Conservation (phyloP, 2,113 vertebrate species). For the Bothrops jararaca region DNA sequence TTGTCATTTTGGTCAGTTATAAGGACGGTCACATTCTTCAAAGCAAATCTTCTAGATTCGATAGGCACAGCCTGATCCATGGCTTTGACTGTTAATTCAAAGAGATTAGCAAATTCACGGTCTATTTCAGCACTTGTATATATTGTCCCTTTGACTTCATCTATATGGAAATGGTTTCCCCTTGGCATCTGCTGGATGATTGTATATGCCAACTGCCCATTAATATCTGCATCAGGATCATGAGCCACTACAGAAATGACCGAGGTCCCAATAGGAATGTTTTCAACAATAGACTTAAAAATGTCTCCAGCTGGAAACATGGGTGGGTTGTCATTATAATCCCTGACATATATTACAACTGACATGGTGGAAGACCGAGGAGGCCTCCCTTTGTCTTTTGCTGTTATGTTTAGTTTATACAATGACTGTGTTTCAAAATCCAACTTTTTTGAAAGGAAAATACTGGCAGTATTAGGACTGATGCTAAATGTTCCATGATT, state of each 20-base stretch:
- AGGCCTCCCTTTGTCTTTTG: slow-evolving; percentile 88
- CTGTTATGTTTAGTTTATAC: slow-evolving; percentile 92
- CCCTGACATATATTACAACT: slow-evolving; percentile 88
- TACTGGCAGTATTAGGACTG: slow-evolving; percentile 92
- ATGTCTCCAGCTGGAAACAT: slow-evolving; percentile 90
- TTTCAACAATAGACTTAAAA: slow-evolving; percentile 93
- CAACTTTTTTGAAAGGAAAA: slow-evolving; percentile 90
- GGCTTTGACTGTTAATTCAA: slow-evolving; percentile 92
- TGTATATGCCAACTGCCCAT: slow-evolving; percentile 85
- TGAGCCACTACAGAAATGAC: slow-evolving; percentile 86
- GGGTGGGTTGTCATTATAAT: slow-evolving; percentile 96
- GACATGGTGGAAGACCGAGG: slow-evolving; percentile 88
- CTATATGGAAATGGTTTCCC: slow-evolving; percentile 88
- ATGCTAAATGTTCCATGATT: slow-evolving; percentile 95
- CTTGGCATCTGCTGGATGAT: slow-evolving; percentile 90
- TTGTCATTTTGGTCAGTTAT: slow-evolving; percentile 96
- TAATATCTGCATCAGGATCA: slow-evolving; percentile 94
- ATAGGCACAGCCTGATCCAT: slow-evolving; percentile 87
- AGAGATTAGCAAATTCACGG: slow-evolving; percentile 91
- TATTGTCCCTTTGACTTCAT: slow-evolving; percentile 81
- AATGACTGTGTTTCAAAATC: slow-evolving; percentile 93
- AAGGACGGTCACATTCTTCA: slow-evolving; percentile 94
- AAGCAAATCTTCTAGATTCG: slow-evolving; percentile 86
- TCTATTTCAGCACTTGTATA: slow-evolving; percentile 88
- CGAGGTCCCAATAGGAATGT: slow-evolving; percentile 85